These are phyloP conservation scores for Rhodophaea formosa DNA, from an alignment of 2,888 invertebrate genomes.

Conservation along the genomic window DNA sequence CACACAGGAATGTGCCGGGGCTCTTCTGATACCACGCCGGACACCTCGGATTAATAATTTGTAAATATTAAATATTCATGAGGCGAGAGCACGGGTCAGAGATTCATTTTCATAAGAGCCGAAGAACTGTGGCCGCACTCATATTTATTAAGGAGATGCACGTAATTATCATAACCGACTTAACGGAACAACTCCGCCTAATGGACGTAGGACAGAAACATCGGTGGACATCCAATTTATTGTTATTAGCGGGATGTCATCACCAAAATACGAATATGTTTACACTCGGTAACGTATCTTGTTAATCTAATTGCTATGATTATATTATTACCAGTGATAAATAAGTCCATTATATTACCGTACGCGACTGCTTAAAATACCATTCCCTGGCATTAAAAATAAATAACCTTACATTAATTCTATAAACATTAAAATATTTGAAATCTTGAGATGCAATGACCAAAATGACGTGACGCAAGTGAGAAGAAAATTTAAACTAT, in stretches of 20 bases:
- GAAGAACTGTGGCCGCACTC: slow-evolving; percentile 61
- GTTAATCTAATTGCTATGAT: slow-evolving; percentile 48
- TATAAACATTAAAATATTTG: slow-evolving; percentile 13
- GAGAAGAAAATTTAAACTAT: slow-evolving; percentile 6
- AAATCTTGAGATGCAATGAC: background rate
- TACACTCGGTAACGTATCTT: slow-evolving; percentile 40
- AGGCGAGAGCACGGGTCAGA: slow-evolving; percentile 72
- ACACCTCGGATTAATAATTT: slow-evolving; percentile 79
- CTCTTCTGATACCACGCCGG: slow-evolving; percentile 36
- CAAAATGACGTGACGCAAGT: background rate
- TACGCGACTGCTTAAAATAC: background rate
- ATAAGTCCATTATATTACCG: slow-evolving; percentile 16
- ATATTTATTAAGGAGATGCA: slow-evolving; percentile 74
- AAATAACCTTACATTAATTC: slow-evolving; percentile 11
- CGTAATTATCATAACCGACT: slow-evolving; percentile 74
- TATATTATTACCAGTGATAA: slow-evolving; percentile 36
- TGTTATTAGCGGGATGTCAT: slow-evolving; percentile 49
- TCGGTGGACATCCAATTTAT: slow-evolving; percentile 46
- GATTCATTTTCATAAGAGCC: slow-evolving; percentile 67
- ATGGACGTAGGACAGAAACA: slow-evolving; percentile 46
- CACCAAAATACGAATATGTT: slow-evolving; percentile 47
- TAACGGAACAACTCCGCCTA: slow-evolving; percentile 54
- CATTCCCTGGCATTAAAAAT: slow-evolving; percentile 7
- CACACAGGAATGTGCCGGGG: slow-evolving; percentile 53
- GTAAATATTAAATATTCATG: slow-evolving; percentile 81